Base-by-base conservation (phyloP, 2,797 vertebrate genomes). In the Parauchenoglanis punctatus region DNA sequence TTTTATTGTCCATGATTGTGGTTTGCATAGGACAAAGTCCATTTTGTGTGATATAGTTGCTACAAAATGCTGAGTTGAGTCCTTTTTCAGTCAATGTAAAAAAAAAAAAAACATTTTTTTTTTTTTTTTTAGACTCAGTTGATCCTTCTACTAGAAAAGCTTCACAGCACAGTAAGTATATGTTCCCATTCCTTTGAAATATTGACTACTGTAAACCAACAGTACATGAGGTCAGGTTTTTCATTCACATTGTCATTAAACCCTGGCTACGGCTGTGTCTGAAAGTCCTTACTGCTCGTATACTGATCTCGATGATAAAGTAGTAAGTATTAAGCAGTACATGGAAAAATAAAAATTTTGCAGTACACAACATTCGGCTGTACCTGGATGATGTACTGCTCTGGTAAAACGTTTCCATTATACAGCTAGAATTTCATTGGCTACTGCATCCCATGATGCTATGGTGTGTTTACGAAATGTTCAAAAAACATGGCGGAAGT, bases 91-190 rank as follows among this genome's bases (percentile, higher is more conserved):
- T 28, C 0, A 75, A 35, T 72, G 89, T 1, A 40, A 40, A 40
- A 40, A 40, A 40, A 40, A 40, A 40, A 40, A 40, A 40, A 40
- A 2, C 35, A 2, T 40, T 40, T 40, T 40, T 40, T 40, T 35
- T 35, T 35, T 35, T 40, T 49, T 49, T 94, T 90, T 88, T 95
- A 99, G 99, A 99, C 98, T 52, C 99, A 99, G 89, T 94, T 99
- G 91, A 99, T 99, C 94, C 95, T 98, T 90, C 96, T 99, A 86
- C 96, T 99, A 86, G 99, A 99, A 93, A 99, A 99, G 93, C 97
- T 99, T 80, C 97, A 96, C 89, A 98, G 98, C 92, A 99, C 99
- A 52, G 99, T 99, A 95, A 98, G 99, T 97, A 77, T 85, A 28
- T 59, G 4, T 49, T 18, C 2, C 1, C 2, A 18, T 76, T n/a